A percentile compares a stretch with the other conserved stretches of the same genome.
Conservation (phyloP, 2,797 vertebrate genomes). For the Bradypus variegatus region DNA sequence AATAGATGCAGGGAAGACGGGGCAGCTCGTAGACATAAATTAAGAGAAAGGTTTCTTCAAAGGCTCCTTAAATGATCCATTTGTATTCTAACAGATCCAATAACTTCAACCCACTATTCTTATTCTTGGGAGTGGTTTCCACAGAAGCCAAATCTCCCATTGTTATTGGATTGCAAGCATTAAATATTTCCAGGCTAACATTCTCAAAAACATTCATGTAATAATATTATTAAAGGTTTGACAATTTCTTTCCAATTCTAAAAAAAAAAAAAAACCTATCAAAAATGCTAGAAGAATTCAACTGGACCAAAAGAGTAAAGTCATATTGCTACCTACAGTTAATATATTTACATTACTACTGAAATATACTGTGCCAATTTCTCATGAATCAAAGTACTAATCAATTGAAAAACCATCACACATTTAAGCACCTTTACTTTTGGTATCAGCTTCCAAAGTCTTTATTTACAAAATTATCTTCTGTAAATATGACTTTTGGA, state of each 20-base stretch:
- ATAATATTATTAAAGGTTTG: not conserved
- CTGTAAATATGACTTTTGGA: not conserved
- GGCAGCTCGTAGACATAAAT: not conserved
- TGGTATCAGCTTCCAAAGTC: not conserved
- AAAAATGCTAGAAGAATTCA: not conserved
- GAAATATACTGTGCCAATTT: not conserved
- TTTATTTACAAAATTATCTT: not conserved
- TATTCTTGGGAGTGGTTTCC: not conserved
- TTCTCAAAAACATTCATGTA: not conserved
- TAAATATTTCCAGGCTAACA: not conserved
- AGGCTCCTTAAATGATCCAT: not conserved
- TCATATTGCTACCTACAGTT: not conserved
- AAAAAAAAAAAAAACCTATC: not conserved
- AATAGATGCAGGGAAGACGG: not conserved
- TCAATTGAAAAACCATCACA: not conserved
- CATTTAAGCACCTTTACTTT: not conserved
- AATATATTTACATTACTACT: not conserved
- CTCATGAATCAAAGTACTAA: not conserved
- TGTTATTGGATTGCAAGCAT: not conserved
- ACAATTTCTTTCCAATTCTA: not conserved
- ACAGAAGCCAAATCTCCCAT: not conserved
- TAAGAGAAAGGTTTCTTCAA: not conserved
- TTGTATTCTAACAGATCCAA: not conserved
- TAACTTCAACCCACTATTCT: not conserved
- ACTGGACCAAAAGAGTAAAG: not conserved